A percentile compares a stretch with the other conserved stretches of the same genome.
These are phyloP conservation scores for Homarus americanus DNA, from an alignment of 1,140 invertebrate species.

Conservation along the genomic window DNA sequence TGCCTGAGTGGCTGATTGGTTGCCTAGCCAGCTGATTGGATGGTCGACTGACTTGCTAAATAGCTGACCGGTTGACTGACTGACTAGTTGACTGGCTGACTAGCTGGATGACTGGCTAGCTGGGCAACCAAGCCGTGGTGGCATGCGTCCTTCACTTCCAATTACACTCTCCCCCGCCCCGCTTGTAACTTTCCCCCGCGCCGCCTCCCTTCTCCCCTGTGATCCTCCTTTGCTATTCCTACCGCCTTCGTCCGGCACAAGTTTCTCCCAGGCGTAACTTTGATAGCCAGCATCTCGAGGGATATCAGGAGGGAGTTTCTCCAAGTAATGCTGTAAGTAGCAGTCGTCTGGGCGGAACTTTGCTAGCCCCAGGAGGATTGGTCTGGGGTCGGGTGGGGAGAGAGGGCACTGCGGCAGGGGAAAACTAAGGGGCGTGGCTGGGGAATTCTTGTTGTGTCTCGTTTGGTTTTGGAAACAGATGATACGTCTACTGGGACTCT, in stretches of 20 bases:
- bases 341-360: slow-evolving; percentile 18
- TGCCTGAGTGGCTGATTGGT: too few relatives aligned
- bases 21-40: too few relatives aligned
- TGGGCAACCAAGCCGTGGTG: too few relatives aligned
- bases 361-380: neutral
- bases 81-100: too few relatives aligned
- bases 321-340: slow-evolving; percentile 7
- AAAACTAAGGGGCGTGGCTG: neutral
- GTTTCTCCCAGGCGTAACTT: slow-evolving; percentile 7
- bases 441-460: too few relatives aligned
- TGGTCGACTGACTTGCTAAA: too few relatives aligned
- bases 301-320: slow-evolving; percentile 8
- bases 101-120: too few relatives aligned
- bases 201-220: neutral
- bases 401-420: too few relatives aligned
- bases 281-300: neutral
- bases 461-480: too few relatives aligned
- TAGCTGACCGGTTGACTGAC: too few relatives aligned
- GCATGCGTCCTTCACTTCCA: neutral
- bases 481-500: too few relatives aligned
- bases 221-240: neutral
- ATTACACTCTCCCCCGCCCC: neutral
- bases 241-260: neutral
- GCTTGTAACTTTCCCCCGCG: neutral
- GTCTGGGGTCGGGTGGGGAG: neutral